Conservation (phyloP, 2,797 vertebrate genomes). For the Rhynchotus rufescens region DNA sequence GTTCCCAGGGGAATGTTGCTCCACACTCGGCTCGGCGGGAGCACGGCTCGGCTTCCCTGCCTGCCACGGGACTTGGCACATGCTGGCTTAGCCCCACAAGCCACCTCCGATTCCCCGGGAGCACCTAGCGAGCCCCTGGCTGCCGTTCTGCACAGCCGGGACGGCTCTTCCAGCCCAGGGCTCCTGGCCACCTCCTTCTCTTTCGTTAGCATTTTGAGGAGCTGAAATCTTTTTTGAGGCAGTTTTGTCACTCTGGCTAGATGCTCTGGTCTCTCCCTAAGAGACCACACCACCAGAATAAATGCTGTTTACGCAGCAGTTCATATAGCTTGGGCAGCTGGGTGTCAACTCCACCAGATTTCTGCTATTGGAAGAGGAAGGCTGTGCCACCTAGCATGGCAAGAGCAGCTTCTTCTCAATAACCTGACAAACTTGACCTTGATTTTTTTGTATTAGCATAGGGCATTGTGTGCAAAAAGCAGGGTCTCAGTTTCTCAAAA, state of each 20-base stretch:
- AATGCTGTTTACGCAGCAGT: background rate
- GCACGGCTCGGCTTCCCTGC: background rate
- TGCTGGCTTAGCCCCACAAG: rapidly evolving
- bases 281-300: background rate
- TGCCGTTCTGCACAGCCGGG: rapidly evolving
- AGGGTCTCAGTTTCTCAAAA: background rate
- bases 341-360: background rate
- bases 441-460: background rate
- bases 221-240: background rate
- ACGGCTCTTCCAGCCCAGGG: background rate
- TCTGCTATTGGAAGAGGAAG: background rate
- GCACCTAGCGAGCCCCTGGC: rapidly evolving
- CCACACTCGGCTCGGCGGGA: conserved; percentile 15
- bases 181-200: background rate
- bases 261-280: background rate
- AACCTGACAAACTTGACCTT: background rate
- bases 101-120: rapidly evolving
- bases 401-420: background rate
- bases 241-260: background rate
- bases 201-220: rapidly evolving
- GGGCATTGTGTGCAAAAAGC: background rate
- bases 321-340: background rate
- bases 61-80: background rate
- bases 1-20: conserved; percentile 26
- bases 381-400: background rate